A percentile compares a stretch with the other conserved stretches of the same genome.
Evolutionary conservation across 1,140 invertebrate genomes (phyloP).

Genomic region (Triops longicaudatus): DNA sequence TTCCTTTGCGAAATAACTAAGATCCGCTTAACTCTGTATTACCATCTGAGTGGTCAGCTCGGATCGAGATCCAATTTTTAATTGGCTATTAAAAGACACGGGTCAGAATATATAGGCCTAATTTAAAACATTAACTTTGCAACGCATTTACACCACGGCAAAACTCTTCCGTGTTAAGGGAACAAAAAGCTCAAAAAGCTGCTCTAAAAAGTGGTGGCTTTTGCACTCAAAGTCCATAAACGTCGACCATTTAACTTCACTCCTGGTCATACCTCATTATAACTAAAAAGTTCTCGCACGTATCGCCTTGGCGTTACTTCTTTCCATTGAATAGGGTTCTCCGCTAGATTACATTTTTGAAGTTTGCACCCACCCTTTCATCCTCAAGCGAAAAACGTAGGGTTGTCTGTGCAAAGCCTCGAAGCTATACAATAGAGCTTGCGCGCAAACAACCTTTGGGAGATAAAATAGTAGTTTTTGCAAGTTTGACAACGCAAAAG

Average conservation of each 20-base stretch:
- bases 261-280: conserved; percentile 7
- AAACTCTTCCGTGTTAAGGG: not conserved
- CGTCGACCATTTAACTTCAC: not conserved
- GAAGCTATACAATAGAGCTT: not conserved
- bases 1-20: too few species aligned
- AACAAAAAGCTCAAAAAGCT: not conserved
- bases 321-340: not conserved
- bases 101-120: not conserved
- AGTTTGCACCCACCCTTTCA: not conserved
- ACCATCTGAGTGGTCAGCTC: not conserved
- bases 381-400: not conserved
- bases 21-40: too few species aligned
- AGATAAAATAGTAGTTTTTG: not conserved
- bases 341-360: not conserved
- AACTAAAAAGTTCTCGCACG: not conserved
- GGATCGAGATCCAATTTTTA: not conserved
- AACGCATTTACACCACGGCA: not conserved
- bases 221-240: not conserved
- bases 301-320: not conserved
- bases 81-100: not conserved
- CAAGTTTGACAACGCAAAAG: not conserved
- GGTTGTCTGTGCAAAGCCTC: not conserved
- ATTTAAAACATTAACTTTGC: not conserved
- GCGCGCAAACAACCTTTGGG: not conserved
- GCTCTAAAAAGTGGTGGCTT: not conserved